A percentile compares a stretch with the other conserved stretches of the same genome.
Conservation (phyloP, 2,113 vertebrate genomes). For the Crotalus viridis region DNA sequence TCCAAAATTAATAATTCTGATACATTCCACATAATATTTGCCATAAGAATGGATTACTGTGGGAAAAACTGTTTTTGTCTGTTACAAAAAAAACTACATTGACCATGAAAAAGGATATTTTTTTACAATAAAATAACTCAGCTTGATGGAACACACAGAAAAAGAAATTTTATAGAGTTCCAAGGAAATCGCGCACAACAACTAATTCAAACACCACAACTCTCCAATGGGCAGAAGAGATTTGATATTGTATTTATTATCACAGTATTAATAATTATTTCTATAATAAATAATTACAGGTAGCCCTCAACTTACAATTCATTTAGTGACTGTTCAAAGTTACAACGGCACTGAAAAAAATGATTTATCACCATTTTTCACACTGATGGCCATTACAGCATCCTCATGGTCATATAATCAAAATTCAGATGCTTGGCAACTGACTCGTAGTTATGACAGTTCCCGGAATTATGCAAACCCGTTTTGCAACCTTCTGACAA, state of each 20-base stretch:
- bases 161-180: not conserved
- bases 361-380: not conserved
- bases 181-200: not conserved
- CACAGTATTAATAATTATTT: not conserved
- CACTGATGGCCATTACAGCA: not conserved
- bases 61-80: not conserved
- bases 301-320: not conserved
- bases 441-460: not conserved
- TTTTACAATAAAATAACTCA: not conserved
- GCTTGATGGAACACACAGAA: not conserved
- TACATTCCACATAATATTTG: not conserved
- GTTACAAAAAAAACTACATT: not conserved
- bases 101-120: not conserved
- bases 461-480: not conserved
- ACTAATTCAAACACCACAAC: not conserved
- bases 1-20: not conserved
- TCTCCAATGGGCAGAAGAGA: not conserved
- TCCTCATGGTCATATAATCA: not conserved
- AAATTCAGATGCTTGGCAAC: not conserved
- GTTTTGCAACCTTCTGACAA: not conserved
- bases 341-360: not conserved
- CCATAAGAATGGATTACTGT: not conserved
- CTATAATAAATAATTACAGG: not conserved
- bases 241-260: not conserved
- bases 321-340: not conserved